Evolutionary conservation across 2,797 vertebrate species (phyloP), one percentile per base, ranked within the genome.

Genomic region (Podargus strigoides): DNA sequence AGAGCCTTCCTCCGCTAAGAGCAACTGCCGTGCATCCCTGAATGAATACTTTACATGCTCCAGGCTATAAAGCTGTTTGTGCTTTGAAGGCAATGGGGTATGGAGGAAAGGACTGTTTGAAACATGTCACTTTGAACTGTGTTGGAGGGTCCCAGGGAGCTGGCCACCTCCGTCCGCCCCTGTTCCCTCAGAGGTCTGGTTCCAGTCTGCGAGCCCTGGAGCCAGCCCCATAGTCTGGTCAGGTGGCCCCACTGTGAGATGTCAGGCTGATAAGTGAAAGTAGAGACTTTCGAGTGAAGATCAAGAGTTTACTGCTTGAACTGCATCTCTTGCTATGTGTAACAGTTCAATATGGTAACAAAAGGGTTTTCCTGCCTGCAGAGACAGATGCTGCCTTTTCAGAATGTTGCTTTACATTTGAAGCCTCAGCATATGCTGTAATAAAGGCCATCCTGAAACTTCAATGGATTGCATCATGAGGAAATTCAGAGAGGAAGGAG

Each of bases 171-270:
- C 93, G 73, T 84, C 86, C 10, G 70, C 89, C 96, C 56, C 62
- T 42, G 82, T 86, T 91, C 92, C 95, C 93, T 93, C 68, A 0
- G 86, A 93, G 96, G 90, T 97, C 97, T 97, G 97, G 86, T 97
- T 98, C 96, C 96, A 97, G 97, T 96, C 97, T 93, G 95, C 82
- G 41, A 97, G 98, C 98, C 98, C 97, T 98, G 98, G 98, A 98
- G 98, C 98, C 98, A 98, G 97, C 97, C 96, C 95, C 79, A 94
- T 97, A 98, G 98, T 98, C 98, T 95, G 96, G 97, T 97, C 97
- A 97, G 97, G 98, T 98, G 95, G 97, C 98, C 98, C 98, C 98
- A 98, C 98, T 98, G 98, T 98, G 98, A 98, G 98, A 98, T 98
- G 98, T 98, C 98, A 98, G 98, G 97, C 98, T 98, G 98, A 98